Evolutionary conservation across 2,888 invertebrate species (phyloP).

Genomic region (Caenorhabditis plicata): DNA sequence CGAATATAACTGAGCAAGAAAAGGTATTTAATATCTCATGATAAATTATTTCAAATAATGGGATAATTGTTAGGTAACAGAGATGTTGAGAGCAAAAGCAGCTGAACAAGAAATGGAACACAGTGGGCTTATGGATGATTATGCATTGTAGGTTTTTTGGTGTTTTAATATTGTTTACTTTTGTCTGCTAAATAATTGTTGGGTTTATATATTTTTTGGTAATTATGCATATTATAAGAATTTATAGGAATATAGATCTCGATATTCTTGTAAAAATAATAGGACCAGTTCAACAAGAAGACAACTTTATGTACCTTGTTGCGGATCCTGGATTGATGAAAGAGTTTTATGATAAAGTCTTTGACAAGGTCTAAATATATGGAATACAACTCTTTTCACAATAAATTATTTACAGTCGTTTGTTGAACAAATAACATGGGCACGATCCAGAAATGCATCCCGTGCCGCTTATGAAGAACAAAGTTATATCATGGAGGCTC

Average conservation of each 20-base stretch:
- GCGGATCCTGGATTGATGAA: constrained; percentile 14
- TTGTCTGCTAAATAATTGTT: neutral
- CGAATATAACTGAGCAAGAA: constrained; percentile 23
- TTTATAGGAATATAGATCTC: constrained; percentile 4
- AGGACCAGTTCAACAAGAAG: constrained; percentile 14
- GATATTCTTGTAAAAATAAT: constrained; percentile 8
- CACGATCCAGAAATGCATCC: constrained; percentile 9
- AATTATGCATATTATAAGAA: neutral
- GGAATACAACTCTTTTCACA: neutral
- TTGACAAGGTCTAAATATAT: constrained; percentile 1
- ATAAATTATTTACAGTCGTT: neutral
- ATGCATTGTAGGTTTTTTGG: neutral
- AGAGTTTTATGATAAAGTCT: neutral
- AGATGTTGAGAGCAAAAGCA: constrained; percentile 7
- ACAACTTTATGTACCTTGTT: constrained; percentile 11
- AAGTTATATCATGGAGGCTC: constrained; percentile 12
- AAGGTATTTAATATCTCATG: neutral
- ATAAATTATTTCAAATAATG: neutral
- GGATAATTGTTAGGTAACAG: neutral
- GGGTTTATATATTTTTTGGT: neutral
- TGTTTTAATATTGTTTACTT: neutral
- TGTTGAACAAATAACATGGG: constrained; percentile 8
- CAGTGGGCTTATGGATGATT: neutral
- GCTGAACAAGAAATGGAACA: constrained; percentile 1
- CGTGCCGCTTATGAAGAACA: constrained; percentile 27